Evolutionary conservation across 2,113 vertebrate species (phyloP), one percentile per base, ranked within the genome.

Genomic region (Oxyura jamaicensis): DNA sequence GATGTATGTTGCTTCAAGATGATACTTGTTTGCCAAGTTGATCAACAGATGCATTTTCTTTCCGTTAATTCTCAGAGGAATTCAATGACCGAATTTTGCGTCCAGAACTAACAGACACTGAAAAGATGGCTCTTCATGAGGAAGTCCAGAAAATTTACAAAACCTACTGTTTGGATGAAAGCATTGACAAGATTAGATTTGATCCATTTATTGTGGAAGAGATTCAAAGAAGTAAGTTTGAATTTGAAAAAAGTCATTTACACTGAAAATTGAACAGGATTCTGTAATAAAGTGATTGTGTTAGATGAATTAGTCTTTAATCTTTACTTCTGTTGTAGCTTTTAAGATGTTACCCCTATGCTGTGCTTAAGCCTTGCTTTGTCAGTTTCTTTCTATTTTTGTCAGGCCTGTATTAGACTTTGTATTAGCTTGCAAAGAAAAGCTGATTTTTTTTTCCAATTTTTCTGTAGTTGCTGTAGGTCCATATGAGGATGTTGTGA

Each of bases 161-260:
- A 95, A 99, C 98, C 3, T 99, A 99, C 44, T 99, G 99, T 92
- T 98, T 99, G 96, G 99, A 99, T 86, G 99, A 99, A 95, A 99
- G 99, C 96, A 92, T 99, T 58, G 99, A 99, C 96, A 99, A 99
- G 98, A 99, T 99, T 95, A 98, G 98, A 97, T 99, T 99, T 91
- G 98, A 99, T 91, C 97, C 98, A 16, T 98, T 98, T 92, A 99
- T 99, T 82, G 98, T 99, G 95, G 99, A 99, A 88, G 99, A 99
- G 96, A 99, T 99, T 92, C 95, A 98, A 77, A 98, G 91, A 96
- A 98, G 99, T 99, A 97, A 98, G 99, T 98, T 53, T 83, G n/a
- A 74, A 50, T 91, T 90, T 26, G 19, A 88, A 78, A 69, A 21
- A n/a, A 68, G 31, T 46, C 65, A 55, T 31, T 78, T 87, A 56